Evolutionary conservation across 2,797 vertebrate species (phyloP).

Genomic region (Meda fulgida): DNA sequence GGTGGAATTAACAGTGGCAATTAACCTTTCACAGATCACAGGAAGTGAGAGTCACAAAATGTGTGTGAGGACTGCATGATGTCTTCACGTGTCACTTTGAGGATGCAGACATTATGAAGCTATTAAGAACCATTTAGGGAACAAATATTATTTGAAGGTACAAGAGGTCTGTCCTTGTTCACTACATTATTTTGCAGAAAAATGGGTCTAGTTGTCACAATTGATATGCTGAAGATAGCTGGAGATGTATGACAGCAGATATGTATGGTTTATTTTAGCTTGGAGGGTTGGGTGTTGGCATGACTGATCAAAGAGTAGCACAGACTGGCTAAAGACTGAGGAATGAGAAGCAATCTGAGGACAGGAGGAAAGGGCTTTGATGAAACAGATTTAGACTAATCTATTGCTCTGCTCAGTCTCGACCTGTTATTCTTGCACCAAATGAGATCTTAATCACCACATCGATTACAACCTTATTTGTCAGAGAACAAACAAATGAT

Average conservation of each 20-base stretch:
- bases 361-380: constrained; percentile 32
- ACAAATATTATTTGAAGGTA: constrained; percentile 7
- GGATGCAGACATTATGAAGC: constrained; percentile 9
- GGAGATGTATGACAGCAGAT: not conserved
- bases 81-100: not conserved
- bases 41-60: constrained; percentile 21
- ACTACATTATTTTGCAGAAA: not conserved
- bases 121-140: constrained; percentile 15
- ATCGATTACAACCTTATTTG: constrained; percentile 53
- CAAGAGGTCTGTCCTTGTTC: not conserved
- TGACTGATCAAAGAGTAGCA: constrained; percentile 35
- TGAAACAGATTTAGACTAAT: constrained; percentile 48
- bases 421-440: constrained; percentile 47
- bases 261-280: constrained; percentile 3
- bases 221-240: constrained; percentile 22
- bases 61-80: constrained; percentile 21
- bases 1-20: constrained; percentile 54
- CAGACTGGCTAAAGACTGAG: constrained; percentile 22
- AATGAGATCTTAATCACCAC: constrained; percentile 52
- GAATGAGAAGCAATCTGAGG: constrained; percentile 37
- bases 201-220: constrained; percentile 2
- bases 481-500: constrained; percentile 39
- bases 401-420: constrained; percentile 46
- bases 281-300: constrained; percentile 10
- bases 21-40: constrained; percentile 59